phyloP scores from a whole-genome alignment of 53 echinoderm and acorn worm species.

The Hippasteria phrygiana region DNA sequence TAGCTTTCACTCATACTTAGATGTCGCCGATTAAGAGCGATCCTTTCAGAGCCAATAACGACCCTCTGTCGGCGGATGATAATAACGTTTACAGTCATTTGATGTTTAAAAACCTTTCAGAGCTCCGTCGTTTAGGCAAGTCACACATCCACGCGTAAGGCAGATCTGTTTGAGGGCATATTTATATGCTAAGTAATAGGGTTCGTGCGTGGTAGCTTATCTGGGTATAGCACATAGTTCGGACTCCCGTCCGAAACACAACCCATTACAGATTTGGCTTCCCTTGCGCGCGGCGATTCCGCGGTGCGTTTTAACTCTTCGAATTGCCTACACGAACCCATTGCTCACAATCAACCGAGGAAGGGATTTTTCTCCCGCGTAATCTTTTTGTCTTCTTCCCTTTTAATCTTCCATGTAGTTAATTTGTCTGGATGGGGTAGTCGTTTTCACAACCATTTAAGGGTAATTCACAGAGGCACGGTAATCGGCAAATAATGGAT shows the following conservation, averaged over 20 bases:
- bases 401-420: conserved; percentile 38
- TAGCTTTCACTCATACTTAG: conserved; percentile 24
- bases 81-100: conserved; percentile 47
- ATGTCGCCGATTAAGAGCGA: conserved; percentile 42
- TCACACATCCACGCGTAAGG: neutral
- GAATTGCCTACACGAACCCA: conserved; percentile 62
- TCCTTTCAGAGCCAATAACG: conserved; percentile 36
- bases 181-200: neutral
- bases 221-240: neutral
- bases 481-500: conserved; percentile 60
- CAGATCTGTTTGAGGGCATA: neutral
- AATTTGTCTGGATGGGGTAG: conserved; percentile 58
- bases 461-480: conserved; percentile 50
- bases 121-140: neutral
- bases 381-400: conserved; percentile 17
- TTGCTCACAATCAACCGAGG: conserved; percentile 52
- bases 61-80: conserved; percentile 25
- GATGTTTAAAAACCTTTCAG: conserved; percentile 30
- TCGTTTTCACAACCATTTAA: conserved; percentile 67
- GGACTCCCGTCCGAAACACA: neutral
- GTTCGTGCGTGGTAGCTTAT: neutral
- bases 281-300: neutral
- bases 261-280: conserved; percentile 22
- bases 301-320: conserved; percentile 50
- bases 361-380: neutral